Evolutionary conservation across 2,888 invertebrate species (phyloP), one percentile per base, ranked within the genome.

Genomic region (Eupeodes luniger): DNA sequence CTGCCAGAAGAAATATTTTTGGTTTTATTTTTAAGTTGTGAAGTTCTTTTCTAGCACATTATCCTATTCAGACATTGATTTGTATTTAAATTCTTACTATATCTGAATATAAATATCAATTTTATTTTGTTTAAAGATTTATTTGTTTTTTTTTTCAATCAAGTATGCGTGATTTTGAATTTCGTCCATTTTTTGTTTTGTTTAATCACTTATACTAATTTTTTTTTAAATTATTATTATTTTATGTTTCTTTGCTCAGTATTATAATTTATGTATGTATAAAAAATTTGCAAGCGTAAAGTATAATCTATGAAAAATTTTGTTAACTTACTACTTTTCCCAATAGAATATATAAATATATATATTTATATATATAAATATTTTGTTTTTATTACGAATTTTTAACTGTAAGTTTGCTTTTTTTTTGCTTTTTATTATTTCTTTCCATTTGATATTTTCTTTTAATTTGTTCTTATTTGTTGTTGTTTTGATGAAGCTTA

Each of bases 271-370:
- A 77, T 84, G 70, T 80, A 83, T 87, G 87, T 87, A 87, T 84
- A 81, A 87, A 87, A 87, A 87, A 84, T 87, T 84, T 84, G 84
- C 87, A 87, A 87, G 87, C 84, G 77, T 84, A 84, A 87, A 87
- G 76, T 83, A 69, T 69, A 87, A 87, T 84, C 66, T 87, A 87
- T 87, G 87, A 87, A 87, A 87, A 84, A 77, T 80, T 67, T 81
- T 88, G 88, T 88, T 88, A 88, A 88, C 88, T 88, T 88, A 81
- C 88, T 88, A 88, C 88, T 88, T 88, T 87, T 88, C 81, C 81
- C 85, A 88, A 81, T 88, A 88, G 78, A 81, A 81, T 81, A 75
- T 88, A 61, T 88, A 88, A 81, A 88, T 40, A 40, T 40, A 40
- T 40, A 40, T 40, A 19, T 81, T 1, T 27, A 78, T 87, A 76